Conservation (phyloP, 2,113 vertebrate species). For the Tragelaphus strepsiceros region DNA sequence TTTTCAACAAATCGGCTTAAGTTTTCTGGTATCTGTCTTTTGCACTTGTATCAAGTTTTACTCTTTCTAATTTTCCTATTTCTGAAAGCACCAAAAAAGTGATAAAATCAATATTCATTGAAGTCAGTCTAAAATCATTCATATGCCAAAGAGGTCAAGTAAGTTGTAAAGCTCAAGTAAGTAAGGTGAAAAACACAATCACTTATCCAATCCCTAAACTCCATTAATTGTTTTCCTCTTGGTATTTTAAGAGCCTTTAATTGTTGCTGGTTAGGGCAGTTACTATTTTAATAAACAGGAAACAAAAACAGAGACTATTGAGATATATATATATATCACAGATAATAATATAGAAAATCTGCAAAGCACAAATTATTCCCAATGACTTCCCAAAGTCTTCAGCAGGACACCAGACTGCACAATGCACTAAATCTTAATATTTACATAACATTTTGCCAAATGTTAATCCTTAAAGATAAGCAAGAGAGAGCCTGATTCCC, state of each 20-base stretch:
- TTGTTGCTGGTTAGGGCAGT: neutral
- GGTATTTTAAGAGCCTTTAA: neutral
- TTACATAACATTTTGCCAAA: neutral
- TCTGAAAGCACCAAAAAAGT: conserved; percentile 7
- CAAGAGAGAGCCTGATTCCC: neutral
- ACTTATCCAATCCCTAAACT: neutral
- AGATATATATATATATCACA: neutral
- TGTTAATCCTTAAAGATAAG: neutral
- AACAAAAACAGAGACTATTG: neutral
- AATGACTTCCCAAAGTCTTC: neutral
- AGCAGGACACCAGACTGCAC: neutral
- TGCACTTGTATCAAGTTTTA: conserved; percentile 63
- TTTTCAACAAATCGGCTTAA: conserved; percentile 47
- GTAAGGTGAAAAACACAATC: neutral
- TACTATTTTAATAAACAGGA: neutral
- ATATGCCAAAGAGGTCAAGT: neutral
- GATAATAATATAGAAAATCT: neutral
- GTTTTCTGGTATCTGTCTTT: conserved; percentile 36
- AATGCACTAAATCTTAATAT: neutral
- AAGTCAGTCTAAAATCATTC: neutral
- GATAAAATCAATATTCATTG: neutral
- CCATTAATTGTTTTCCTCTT: neutral
- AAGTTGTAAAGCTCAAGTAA: neutral
- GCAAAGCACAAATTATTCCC: neutral
- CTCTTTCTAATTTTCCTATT: conserved; percentile 71